phyloP scores from a whole-genome alignment of 2,797 vertebrate species.

The Hafferia zeledoni region DNA sequence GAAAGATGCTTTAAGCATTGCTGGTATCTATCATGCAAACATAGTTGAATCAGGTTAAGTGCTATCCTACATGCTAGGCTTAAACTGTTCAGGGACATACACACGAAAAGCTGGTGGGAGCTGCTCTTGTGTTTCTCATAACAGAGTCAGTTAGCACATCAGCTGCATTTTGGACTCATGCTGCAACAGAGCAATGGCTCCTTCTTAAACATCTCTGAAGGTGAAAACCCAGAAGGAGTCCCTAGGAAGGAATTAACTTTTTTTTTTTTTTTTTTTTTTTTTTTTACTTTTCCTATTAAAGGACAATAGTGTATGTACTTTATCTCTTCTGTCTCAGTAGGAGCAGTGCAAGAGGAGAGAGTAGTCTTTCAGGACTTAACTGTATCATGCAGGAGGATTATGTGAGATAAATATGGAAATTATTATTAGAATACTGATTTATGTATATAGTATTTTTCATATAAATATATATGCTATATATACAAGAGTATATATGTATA shows the following conservation, averaged over 20 bases:
- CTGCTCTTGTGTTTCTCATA: rapidly evolving
- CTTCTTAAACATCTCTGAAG: neutral
- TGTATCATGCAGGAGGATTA: neutral
- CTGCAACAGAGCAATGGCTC: neutral
- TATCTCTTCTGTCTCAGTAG: neutral
- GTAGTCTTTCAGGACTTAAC: neutral
- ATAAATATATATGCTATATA: neutral
- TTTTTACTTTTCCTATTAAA: neutral
- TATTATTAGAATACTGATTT: neutral
- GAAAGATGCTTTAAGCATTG: neutral
- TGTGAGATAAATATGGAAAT: neutral
- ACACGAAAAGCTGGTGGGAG: neutral
- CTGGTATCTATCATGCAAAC: neutral
- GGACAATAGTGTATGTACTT: neutral
- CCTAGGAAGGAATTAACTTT: neutral
- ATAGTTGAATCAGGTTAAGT: neutral
- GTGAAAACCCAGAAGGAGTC: neutral
- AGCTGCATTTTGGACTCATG: neutral
- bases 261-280: neutral
- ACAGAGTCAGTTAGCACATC: neutral
- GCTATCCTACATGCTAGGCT: neutral
- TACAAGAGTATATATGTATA: neutral
- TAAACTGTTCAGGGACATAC: neutral
- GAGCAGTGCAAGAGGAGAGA: neutral
- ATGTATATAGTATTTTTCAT: neutral